A percentile compares a stretch with the other conserved stretches of the same genome.
Evolutionary conservation across 2,888 invertebrate species (phyloP).

Genomic region (Heliconius ismenius): DNA sequence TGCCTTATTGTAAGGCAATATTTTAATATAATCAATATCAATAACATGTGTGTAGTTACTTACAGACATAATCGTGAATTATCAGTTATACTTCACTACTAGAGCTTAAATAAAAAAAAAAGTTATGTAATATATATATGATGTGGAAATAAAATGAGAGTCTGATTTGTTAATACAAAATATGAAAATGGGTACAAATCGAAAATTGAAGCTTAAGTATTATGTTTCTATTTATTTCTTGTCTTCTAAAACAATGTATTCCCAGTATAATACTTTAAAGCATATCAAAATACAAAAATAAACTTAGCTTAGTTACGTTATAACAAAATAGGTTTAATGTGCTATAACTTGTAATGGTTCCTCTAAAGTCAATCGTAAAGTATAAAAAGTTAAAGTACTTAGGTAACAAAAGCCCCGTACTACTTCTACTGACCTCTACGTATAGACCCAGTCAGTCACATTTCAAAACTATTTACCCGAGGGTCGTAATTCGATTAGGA

Average conservation of each 20-base stretch:
- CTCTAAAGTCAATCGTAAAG: neutral
- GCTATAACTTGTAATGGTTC: slow-evolving; percentile 17
- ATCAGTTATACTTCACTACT: too few species aligned
- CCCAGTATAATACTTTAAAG: neutral
- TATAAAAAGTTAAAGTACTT: slow-evolving; percentile 6
- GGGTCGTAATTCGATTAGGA: slow-evolving; percentile 67
- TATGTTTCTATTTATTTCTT: neutral
- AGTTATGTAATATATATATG: neutral
- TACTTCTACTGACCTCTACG: slow-evolving; percentile 16
- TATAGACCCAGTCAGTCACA: slow-evolving; percentile 43
- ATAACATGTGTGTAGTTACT: too few species aligned
- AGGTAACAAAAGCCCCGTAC: neutral
- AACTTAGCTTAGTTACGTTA: slow-evolving; percentile 9
- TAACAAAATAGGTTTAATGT: slow-evolving; percentile 13
- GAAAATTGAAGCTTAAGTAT: neutral
- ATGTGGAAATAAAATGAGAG: neutral
- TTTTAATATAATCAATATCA: too few species aligned
- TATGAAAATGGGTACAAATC: neutral
- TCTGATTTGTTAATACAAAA: neutral
- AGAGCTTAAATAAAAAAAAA: too few species aligned
- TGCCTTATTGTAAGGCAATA: too few species aligned
- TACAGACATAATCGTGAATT: too few species aligned
- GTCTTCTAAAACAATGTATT: neutral
- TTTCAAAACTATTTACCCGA: slow-evolving; percentile 60
- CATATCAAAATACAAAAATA: slow-evolving; percentile 10